Conservation (phyloP, 2,797 vertebrate genomes). For the Oophaga sylvatica region DNA sequence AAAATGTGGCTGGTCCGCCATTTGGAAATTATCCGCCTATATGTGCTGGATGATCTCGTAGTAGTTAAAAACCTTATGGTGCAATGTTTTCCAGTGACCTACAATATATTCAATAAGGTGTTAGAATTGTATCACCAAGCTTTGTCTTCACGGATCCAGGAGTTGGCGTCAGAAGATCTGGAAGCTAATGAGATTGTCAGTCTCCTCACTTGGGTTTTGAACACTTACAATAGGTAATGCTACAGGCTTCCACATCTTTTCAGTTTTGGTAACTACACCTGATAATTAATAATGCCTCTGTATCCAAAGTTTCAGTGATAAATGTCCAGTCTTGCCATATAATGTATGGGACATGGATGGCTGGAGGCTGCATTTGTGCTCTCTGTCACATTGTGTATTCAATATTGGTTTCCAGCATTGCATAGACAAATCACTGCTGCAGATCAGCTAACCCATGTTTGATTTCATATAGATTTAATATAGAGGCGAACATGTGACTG, state of each 20-base stretch:
- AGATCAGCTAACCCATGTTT: no score
- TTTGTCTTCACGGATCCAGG: constrained; percentile 85
- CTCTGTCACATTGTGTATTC: no score
- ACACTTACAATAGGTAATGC: constrained; percentile 90
- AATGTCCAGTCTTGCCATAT: neutral
- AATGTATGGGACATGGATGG: no score
- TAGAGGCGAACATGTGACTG: no score
- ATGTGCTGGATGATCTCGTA: constrained; percentile 89
- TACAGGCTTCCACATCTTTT: neutral
- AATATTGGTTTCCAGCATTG: no score
- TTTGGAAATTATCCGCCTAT: constrained; percentile 92
- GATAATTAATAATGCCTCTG: neutral
- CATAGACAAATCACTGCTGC: no score
- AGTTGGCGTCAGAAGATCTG: constrained; percentile 88
- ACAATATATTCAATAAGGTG: constrained; percentile 86
- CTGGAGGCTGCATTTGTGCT: no score
- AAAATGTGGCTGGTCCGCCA: constrained; percentile 99
- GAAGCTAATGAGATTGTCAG: constrained; percentile 97
- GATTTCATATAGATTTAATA: no score
- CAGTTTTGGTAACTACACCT: neutral
- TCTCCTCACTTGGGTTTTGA: constrained; percentile 93
- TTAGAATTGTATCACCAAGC: constrained; percentile 88
- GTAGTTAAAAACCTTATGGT: constrained; percentile 92
- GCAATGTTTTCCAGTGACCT: constrained; percentile 92
- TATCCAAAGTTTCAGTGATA: neutral